A percentile compares a stretch with the other conserved stretches of the same genome.
phyloP scores from a whole-genome alignment of 92 coral and sea anemone genomes.

The Parazoanthus swiftii region DNA sequence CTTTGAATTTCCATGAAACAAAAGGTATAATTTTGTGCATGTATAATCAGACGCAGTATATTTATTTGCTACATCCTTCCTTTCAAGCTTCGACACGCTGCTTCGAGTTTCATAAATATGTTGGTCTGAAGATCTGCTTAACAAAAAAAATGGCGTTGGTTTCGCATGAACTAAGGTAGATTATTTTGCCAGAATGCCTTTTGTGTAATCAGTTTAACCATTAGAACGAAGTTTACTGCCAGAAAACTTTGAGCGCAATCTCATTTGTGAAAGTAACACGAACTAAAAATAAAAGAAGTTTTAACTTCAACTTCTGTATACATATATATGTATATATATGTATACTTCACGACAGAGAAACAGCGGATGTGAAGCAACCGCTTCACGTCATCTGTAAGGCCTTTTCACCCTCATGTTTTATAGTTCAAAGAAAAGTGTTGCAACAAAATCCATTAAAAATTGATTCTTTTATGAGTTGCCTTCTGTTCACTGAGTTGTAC shows the following conservation, averaged over 20 bases:
- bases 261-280: conserved; percentile 9
- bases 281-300: not conserved
- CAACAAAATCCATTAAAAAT: conserved; percentile 19
- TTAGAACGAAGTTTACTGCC: not conserved
- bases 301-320: not conserved
- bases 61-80: not conserved
- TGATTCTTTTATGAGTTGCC: conserved; percentile 28
- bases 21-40: not conserved
- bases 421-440: not conserved
- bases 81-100: conserved; percentile 6
- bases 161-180: not conserved
- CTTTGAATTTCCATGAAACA: conserved; percentile 25
- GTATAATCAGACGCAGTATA: not conserved
- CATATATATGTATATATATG: not conserved
- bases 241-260: not conserved
- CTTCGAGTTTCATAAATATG: conserved; percentile 5
- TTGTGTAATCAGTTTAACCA: not conserved
- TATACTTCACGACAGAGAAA: not conserved
- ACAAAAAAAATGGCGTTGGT: no score
- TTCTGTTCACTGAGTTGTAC: not conserved
- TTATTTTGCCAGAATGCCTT: not conserved
- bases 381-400: not conserved
- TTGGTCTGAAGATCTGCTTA: not conserved
- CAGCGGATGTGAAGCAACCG: not conserved
- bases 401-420: not conserved